Percentiles rank a stretch among this genome's conserved stretches.
phyloP scores from a whole-genome alignment of 2,797 vertebrate genomes.

The Naso thynnoides region DNA sequence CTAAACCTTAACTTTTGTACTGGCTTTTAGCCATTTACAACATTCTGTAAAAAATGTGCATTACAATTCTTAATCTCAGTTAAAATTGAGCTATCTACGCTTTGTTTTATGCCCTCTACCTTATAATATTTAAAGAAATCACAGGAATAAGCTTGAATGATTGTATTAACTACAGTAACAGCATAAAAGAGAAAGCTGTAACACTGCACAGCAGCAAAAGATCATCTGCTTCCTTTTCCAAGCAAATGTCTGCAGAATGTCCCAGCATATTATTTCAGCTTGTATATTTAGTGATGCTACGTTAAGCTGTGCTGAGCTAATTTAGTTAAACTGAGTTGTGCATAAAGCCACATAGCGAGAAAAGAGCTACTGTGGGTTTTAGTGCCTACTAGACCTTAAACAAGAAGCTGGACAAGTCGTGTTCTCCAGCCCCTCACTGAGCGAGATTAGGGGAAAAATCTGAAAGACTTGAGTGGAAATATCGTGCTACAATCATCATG shows the following conservation, averaged over 20 bases:
- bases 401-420: constrained; percentile 16
- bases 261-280: constrained; percentile 30
- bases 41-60: constrained; percentile 37
- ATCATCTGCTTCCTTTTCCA: constrained; percentile 24
- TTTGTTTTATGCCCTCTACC: constrained; percentile 21
- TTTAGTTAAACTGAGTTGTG: constrained; percentile 43
- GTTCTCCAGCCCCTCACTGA: constrained; percentile 28
- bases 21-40: constrained; percentile 22
- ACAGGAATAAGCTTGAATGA: constrained; percentile 15
- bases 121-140: constrained; percentile 16
- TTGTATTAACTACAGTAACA: constrained; percentile 43
- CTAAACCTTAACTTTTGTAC: constrained; percentile 37
- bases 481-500: constrained; percentile 69
- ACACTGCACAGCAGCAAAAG: constrained; percentile 43
- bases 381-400: constrained; percentile 35
- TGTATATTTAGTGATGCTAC: constrained; percentile 61
- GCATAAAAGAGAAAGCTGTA: constrained; percentile 32
- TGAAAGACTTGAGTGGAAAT: constrained; percentile 51
- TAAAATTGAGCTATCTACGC: background rate
- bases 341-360: constrained; percentile 49
- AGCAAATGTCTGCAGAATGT: constrained; percentile 29
- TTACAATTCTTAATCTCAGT: constrained; percentile 19
- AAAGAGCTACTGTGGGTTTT: constrained; percentile 48
- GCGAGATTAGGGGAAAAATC: constrained; percentile 30
- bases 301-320: constrained; percentile 50